Percentiles rank a stretch among this genome's conserved stretches.
Conservation (phyloP, 2,888 invertebrate species). For the Yponomeuta sedellus region DNA sequence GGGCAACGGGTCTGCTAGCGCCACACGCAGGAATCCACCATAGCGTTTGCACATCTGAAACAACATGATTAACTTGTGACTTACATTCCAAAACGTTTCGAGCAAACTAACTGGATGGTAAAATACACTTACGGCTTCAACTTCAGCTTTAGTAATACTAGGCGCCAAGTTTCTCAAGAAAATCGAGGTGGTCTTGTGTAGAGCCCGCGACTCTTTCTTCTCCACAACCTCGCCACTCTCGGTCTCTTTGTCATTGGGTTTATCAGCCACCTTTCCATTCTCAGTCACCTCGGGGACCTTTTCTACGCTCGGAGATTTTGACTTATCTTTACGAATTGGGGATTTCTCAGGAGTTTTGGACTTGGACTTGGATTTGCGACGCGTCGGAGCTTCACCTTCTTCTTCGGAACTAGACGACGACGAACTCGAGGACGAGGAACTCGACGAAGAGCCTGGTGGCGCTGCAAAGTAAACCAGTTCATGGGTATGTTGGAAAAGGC, state of each 20-base stretch:
- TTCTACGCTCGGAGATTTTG: conserved; percentile 52
- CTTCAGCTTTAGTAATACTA: conserved; percentile 96
- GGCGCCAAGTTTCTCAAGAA: conserved; percentile 97
- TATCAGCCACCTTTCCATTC: conserved; percentile 48
- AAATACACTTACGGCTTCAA: conserved; percentile 85
- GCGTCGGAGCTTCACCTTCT: conserved; percentile 50
- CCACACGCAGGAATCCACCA: conserved; percentile 95
- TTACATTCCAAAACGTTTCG: too few species aligned
- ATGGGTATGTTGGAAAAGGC: background rate
- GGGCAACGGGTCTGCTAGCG: conserved; percentile 97
- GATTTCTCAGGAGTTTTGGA: conserved; percentile 59
- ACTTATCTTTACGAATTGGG: conserved; percentile 47
- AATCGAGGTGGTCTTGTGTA: conserved; percentile 98
- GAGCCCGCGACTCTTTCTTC: conserved; percentile 78
- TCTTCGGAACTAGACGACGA: conserved; percentile 72
- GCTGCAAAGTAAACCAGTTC: conserved; percentile 33
- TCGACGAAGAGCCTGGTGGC: conserved; percentile 69
- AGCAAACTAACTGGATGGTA: conserved; percentile 54
- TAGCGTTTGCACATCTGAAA: conserved; percentile 90
- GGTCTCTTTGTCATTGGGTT: conserved; percentile 61
- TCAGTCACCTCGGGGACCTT: conserved; percentile 35
- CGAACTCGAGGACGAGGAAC: conserved; percentile 70
- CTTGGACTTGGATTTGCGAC: conserved; percentile 58
- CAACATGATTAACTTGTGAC: background rate
- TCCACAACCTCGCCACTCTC: conserved; percentile 66